Conservation (phyloP, 1,140 invertebrate species). For the Pseudomyrmex concolor region DNA sequence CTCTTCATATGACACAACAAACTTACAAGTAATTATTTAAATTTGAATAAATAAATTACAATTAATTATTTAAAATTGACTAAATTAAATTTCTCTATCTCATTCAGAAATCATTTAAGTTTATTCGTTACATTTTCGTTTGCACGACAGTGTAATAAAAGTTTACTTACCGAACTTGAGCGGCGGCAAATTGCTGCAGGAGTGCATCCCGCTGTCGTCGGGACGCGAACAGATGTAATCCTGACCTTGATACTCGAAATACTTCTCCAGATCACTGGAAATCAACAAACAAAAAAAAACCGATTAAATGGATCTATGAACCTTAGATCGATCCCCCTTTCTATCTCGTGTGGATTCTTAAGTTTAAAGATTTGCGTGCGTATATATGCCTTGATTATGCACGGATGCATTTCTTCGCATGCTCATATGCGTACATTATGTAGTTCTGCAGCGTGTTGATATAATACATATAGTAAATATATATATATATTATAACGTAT, state of each 20-base stretch:
- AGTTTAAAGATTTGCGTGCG: constrained; percentile 57
- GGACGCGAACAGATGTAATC: constrained; percentile 99
- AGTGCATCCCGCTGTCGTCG: constrained; percentile 97
- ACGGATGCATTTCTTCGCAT: constrained; percentile 72
- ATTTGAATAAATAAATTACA: constrained; percentile 3
- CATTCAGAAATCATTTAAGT: too few species aligned
- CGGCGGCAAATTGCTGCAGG: constrained; percentile 94
- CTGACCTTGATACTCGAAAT: constrained; percentile 94
- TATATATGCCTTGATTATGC: constrained; percentile 63
- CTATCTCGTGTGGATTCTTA: constrained; percentile 47
- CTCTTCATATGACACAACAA: too few species aligned
- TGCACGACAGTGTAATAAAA: background rate
- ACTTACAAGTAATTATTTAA: constrained; percentile 7
- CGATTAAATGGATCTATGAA: constrained; percentile 58
- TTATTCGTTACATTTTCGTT: background rate
- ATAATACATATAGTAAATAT: constrained; percentile 65
- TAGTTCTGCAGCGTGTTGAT: constrained; percentile 62
- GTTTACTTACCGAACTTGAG: constrained; percentile 84
- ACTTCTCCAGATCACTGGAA: constrained; percentile 88
- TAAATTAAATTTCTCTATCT: background rate
- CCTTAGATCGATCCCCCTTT: background rate
- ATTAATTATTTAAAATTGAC: constrained; percentile 10
- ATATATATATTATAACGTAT: background rate
- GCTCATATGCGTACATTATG: constrained; percentile 51
- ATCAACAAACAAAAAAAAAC: constrained; percentile 42